Evolutionary conservation across 2,113 vertebrate genomes (phyloP).

Genomic region (Alethe castanea): DNA sequence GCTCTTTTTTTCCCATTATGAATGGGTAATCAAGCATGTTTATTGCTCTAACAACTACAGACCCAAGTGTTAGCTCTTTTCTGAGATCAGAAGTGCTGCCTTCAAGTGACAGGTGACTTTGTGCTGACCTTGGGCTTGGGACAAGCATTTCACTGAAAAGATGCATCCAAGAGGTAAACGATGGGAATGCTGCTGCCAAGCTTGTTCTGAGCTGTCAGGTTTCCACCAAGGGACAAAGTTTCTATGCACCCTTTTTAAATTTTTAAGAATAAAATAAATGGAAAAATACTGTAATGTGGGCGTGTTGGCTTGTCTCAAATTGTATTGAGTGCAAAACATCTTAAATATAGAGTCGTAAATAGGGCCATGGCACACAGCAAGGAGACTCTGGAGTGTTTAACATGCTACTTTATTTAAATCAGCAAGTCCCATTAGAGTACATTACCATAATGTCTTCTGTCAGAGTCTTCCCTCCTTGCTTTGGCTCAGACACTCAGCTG

Average conservation of each 20-base stretch:
- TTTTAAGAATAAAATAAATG: slow-evolving; percentile 33
- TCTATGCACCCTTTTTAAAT: neutral
- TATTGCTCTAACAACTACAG: neutral
- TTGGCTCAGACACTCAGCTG: neutral
- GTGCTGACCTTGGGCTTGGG: neutral
- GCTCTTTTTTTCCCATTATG: neutral
- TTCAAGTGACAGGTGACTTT: neutral
- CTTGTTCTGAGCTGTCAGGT: neutral
- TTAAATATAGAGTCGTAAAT: slow-evolving; percentile 19
- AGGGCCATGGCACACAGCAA: neutral
- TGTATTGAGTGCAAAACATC: slow-evolving; percentile 3
- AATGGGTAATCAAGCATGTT: neutral
- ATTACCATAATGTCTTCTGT: slow-evolving; percentile 43
- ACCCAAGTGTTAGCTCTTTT: neutral
- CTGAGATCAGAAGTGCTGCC: neutral
- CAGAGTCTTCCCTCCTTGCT: neutral
- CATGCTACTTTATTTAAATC: slow-evolving; percentile 40
- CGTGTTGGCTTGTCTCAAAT: neutral
- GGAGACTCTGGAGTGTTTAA: neutral
- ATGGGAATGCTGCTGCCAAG: neutral
- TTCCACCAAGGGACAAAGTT: neutral
- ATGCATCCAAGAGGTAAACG: neutral
- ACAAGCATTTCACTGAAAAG: neutral
- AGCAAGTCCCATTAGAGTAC: slow-evolving; percentile 43
- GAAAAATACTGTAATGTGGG: slow-evolving; percentile 10